phyloP scores from a whole-genome alignment of 2,888 invertebrate species.

The Cylloceria caligata region DNA sequence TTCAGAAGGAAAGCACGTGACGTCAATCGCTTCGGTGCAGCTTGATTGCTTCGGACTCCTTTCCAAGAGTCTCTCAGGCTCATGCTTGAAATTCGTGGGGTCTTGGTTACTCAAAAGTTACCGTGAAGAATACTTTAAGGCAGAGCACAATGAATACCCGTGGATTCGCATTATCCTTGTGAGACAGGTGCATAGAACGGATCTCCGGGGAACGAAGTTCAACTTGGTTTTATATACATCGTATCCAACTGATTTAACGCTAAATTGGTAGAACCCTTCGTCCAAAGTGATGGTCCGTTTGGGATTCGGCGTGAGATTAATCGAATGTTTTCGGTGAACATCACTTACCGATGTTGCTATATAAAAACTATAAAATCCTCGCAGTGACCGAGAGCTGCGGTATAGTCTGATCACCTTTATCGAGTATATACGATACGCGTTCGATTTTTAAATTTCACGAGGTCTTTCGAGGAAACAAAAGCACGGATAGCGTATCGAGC shows the following conservation, averaged over 20 bases:
- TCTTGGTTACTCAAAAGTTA: conserved; percentile 1
- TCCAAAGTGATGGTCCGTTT: conserved; percentile 19
- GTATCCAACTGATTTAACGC: conserved; percentile 52
- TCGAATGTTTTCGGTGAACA: background rate
- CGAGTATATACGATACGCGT: too few relatives aligned
- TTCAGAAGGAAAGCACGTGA: conserved; percentile 7
- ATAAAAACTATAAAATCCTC: background rate
- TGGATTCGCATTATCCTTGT: conserved; percentile 4
- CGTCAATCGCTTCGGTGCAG: conserved; percentile 10
- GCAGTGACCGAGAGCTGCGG: background rate
- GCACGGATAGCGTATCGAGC: conserved; percentile 20
- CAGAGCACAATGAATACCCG: background rate
- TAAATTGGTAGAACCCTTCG: conserved; percentile 3
- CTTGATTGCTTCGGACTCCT: conserved; percentile 12
- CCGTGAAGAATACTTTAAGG: conserved; percentile 11
- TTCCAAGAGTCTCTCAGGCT: background rate
- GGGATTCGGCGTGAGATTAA: background rate
- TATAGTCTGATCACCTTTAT: conserved; percentile 1
- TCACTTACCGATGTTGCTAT: background rate
- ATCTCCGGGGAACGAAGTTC: background rate
- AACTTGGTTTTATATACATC: conserved; percentile 24
- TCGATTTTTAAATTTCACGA: background rate
- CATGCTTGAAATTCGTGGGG: background rate
- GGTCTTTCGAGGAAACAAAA: conserved; percentile 21
- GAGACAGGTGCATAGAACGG: background rate